Conservation (phyloP, 2,888 invertebrate species). For the Zygaena filipendulae region DNA sequence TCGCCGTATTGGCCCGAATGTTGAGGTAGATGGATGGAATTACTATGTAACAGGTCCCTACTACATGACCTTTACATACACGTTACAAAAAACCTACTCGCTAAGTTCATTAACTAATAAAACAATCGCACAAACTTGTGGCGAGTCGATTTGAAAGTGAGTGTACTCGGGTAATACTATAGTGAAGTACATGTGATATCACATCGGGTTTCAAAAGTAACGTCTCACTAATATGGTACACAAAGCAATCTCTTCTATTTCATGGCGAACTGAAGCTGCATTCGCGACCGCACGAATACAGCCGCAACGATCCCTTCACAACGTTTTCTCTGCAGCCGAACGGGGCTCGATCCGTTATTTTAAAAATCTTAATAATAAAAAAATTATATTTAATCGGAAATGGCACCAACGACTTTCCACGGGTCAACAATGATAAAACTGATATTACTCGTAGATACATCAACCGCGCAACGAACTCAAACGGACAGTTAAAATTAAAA, state of each 20-base stretch:
- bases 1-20: constrained; percentile 64
- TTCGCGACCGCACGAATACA: too few species aligned
- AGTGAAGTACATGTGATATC: constrained; percentile 19
- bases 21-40: constrained; percentile 72
- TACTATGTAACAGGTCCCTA: constrained; percentile 61
- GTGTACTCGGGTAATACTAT: constrained; percentile 30
- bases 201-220: too few species aligned
- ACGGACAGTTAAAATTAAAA: constrained; percentile 54
- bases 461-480: constrained; percentile 22
- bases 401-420: constrained; percentile 66
- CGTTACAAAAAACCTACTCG: constrained; percentile 55
- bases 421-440: constrained; percentile 62
- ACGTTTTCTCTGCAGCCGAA: constrained; percentile 3
- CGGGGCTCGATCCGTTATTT: constrained; percentile 24
- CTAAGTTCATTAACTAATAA: constrained; percentile 46
- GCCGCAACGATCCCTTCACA: neutral
- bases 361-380: constrained; percentile 33
- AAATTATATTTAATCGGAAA: constrained; percentile 55
- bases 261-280: too few species aligned
- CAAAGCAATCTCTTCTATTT: too few species aligned
- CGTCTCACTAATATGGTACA: too few species aligned
- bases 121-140: constrained; percentile 36
- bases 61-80: constrained; percentile 49
- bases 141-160: constrained; percentile 32
- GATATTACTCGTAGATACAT: constrained; percentile 33